Evolutionary conservation across 2,888 invertebrate genomes (phyloP), one percentile per base, ranked within the genome.

Genomic region (Timema podura): DNA sequence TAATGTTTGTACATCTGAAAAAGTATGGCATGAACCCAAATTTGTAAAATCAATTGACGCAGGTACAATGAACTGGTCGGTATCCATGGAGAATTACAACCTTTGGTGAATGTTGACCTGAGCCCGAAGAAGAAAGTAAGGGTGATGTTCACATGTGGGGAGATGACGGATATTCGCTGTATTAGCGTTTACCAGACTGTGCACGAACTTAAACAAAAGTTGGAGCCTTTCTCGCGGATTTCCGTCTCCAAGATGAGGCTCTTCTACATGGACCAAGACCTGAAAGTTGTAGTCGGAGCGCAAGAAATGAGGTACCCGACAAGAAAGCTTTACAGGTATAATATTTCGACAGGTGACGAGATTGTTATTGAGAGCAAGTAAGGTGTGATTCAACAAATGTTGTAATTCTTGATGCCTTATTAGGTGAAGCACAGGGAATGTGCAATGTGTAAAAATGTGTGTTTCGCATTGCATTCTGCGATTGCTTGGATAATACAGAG

Each of bases 271-370:
- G 96, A 96, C 80, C 91, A 93, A 79, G 85, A 83, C 71, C 80
- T 85, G 80, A 81, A 82, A 76, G 80, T 81, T 64, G 79, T 81
- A 16, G 79, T 81, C 16, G 80, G 81, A 70, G 93, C 93, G 30
- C 92, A 94, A 0, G 93, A 93, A 81, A 93, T 96, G 91, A 89
- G 89, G 76, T 95, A 88, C 78, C 93, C 94, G 3, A 91, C 91
- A 76, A 95, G 95, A 79, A 92, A 92, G 80, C 86, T 96, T 44
- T 95, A 95, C 81, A 93, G 94, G 72, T 95, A 95, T 83, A 95
- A 95, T 82, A 92, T 96, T 73, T 85, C 90, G 74, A 90, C 92
- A 71, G 95, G 95, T 11, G 95, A 95, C 81, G 94, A 95, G 81
- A 95, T 96, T 77, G 91, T 95, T 75, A 90, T 96, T 73, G 93